A percentile compares a stretch with the other conserved stretches of the same genome.
Conservation (phyloP, 2,888 invertebrate species). For the Brenthis hecate region DNA sequence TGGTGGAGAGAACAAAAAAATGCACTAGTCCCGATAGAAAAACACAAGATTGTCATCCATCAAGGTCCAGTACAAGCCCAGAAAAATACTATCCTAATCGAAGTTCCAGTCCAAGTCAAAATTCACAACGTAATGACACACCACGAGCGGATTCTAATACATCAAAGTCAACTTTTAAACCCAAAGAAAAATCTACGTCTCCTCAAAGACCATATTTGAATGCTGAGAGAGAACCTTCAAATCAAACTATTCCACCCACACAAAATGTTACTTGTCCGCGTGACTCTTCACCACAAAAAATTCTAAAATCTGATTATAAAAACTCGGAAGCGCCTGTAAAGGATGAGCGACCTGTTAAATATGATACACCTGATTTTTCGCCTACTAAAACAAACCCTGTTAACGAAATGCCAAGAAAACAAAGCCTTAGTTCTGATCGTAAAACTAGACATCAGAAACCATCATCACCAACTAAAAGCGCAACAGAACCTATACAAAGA, state of each 20-base stretch:
- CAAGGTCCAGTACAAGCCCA: constrained; percentile 59
- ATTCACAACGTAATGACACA: constrained; percentile 41
- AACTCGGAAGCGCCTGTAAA: constrained; percentile 3
- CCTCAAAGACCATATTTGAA: constrained; percentile 46
- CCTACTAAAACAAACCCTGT: constrained; percentile 7
- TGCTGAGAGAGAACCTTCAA: constrained; percentile 47
- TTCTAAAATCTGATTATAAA: background rate
- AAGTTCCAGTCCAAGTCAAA: constrained; percentile 53
- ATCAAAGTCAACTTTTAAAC: constrained; percentile 41
- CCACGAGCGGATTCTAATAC: constrained; percentile 39
- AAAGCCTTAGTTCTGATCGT: constrained; percentile 50
- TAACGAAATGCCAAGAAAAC: constrained; percentile 36
- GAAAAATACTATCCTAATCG: constrained; percentile 54
- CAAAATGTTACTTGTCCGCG: constrained; percentile 28
- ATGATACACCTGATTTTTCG: background rate
- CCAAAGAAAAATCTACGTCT: constrained; percentile 31
- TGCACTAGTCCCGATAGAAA: constrained; percentile 56
- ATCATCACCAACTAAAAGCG: constrained; percentile 27
- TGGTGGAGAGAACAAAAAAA: constrained; percentile 56
- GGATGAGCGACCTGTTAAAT: background rate
- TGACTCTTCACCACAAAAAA: constrained; percentile 16
- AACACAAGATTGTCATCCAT: constrained; percentile 49
- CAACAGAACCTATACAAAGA: constrained; percentile 26
- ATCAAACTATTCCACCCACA: background rate
- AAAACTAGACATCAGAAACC: constrained; percentile 29